These are phyloP conservation scores for Seriola aureovittata DNA, from an alignment of 2,113 vertebrate species.

Conservation along the genomic window DNA sequence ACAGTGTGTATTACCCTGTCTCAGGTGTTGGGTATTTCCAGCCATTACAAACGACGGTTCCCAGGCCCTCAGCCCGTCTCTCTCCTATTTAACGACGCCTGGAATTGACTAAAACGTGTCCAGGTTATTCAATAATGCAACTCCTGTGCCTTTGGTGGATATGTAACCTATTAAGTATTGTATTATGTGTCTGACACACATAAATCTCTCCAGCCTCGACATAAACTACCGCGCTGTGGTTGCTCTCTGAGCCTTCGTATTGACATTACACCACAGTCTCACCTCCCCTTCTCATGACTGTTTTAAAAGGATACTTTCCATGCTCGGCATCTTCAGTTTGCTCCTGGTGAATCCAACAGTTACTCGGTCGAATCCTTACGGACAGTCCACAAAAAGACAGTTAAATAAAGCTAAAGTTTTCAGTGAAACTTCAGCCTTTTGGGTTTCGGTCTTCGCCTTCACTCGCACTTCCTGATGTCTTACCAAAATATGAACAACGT, in stretches of 20 bases:
- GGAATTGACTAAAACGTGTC: rapidly evolving
- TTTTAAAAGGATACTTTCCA: constrained; percentile 88
- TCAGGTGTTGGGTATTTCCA: constrained; percentile 14
- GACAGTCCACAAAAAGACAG: not conserved
- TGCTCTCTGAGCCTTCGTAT: not conserved
- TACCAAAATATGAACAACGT: constrained; percentile 77
- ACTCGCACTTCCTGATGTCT: constrained; percentile 80
- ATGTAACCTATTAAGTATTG: rapidly evolving
- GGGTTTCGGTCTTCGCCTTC: constrained; percentile 56
- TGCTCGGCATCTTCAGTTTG: constrained; percentile 71
- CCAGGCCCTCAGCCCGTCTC: constrained; percentile 33
- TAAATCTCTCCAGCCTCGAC: not conserved
- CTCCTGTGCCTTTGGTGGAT: rapidly evolving
- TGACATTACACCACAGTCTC: constrained; percentile 9
- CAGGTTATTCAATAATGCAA: rapidly evolving
- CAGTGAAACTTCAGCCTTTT: constrained; percentile 35
- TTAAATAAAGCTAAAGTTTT: constrained; percentile 10
- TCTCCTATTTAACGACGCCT: not conserved
- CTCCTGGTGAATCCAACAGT: not conserved
- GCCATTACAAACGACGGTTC: constrained; percentile 19
- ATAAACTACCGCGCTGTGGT: constrained; percentile 10
- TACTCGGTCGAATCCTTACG: not conserved
- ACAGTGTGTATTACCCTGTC: not conserved
- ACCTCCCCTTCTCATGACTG: not conserved
- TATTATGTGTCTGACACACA: not conserved